Evolutionary conservation across 2,113 vertebrate species (phyloP).

Genomic region (Ivindomyrus marchei): DNA sequence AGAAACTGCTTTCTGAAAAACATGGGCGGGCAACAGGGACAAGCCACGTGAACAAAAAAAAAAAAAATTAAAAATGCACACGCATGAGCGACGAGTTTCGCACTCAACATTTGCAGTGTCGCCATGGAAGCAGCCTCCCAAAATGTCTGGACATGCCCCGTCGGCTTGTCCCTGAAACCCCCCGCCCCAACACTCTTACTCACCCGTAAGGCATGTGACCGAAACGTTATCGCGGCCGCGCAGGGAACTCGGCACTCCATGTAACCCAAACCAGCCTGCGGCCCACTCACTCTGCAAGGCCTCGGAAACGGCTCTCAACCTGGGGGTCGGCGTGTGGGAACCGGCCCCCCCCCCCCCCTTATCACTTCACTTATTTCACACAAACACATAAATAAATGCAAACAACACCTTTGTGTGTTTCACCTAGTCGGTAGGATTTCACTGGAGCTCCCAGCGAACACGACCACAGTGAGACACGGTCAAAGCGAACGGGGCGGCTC

Average conservation of each 20-base stretch:
- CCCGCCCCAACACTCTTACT: slow-evolving; percentile 41
- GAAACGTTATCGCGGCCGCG: slow-evolving; percentile 47
- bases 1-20: not conserved
- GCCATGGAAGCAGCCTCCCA: not conserved
- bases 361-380: slow-evolving; percentile 2
- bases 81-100: not conserved
- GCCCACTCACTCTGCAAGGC: slow-evolving; percentile 44
- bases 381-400: not conserved
- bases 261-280: slow-evolving; percentile 36
- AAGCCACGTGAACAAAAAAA: not conserved
- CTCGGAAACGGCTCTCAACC: slow-evolving; percentile 44
- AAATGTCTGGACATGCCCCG: slow-evolving; percentile 49
- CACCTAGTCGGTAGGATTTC: not conserved
- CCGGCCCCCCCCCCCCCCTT: not conserved
- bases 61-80: not conserved
- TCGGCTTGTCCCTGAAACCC: not conserved
- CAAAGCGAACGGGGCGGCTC: not conserved
- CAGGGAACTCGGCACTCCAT: slow-evolving; percentile 50
- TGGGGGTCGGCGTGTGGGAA: not conserved
- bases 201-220: slow-evolving; percentile 52
- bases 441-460: not conserved
- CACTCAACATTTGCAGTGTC: slow-evolving; percentile 2
- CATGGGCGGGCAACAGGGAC: not conserved
- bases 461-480: not conserved
- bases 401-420: not conserved